phyloP scores from a whole-genome alignment of 2,888 invertebrate genomes.

The Microplitis manilae region DNA sequence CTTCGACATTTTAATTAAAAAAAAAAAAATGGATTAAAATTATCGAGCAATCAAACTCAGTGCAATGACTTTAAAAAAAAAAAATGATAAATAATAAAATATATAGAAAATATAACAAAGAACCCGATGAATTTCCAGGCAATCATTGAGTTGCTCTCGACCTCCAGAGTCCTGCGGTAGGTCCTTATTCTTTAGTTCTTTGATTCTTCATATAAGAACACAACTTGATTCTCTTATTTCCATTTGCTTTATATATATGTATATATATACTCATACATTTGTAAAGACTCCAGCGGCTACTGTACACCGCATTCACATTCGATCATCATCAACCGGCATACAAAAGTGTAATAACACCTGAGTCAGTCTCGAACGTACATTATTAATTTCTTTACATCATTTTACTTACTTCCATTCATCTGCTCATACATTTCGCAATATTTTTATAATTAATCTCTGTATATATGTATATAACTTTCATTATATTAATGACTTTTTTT shows the following conservation, averaged over 20 bases:
- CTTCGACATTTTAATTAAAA: too few species aligned
- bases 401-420: background rate
- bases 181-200: too few species aligned
- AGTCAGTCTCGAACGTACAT: background rate
- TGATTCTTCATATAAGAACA: background rate
- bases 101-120: background rate
- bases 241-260: background rate
- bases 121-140: too few species aligned
- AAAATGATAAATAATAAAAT: too few species aligned
- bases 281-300: constrained; percentile 24
- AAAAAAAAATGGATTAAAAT: too few species aligned
- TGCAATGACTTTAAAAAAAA: too few species aligned
- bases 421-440: background rate
- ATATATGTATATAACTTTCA: too few species aligned
- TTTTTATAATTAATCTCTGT: too few species aligned
- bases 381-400: background rate
- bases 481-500: too few species aligned
- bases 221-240: constrained; percentile 38
- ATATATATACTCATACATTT: background rate
- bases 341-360: constrained; percentile 8
- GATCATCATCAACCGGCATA: constrained; percentile 19
- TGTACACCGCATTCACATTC: constrained; percentile 29
- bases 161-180: too few species aligned
- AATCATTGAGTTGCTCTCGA: too few species aligned
- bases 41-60: too few species aligned